phyloP scores from a whole-genome alignment of 2,113 vertebrate genomes.

The Thamnophis sirtalis region DNA sequence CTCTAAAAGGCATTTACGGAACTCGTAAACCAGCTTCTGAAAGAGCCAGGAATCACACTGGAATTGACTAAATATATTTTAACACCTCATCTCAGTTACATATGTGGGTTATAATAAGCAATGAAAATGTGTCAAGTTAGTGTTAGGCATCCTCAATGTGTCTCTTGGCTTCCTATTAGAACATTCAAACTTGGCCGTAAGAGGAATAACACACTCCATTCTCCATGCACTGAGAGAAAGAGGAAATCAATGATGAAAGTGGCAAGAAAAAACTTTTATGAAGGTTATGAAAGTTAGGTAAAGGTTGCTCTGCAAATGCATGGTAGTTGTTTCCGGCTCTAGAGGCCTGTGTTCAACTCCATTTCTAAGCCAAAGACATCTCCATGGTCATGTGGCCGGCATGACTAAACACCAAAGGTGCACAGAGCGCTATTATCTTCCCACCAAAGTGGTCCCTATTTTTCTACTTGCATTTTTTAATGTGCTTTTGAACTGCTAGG shows the following conservation, averaged over 20 bases:
- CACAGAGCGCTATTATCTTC: no score
- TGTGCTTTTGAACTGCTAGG: no score
- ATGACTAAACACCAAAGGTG: no score
- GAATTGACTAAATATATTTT: neutral
- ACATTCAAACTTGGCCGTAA: neutral
- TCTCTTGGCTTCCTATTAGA: neutral
- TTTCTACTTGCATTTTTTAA: no score
- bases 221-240: neutral
- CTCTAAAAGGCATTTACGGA: neutral
- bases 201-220: neutral
- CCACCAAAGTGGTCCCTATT: no score
- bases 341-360: no score
- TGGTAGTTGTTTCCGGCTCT: no score
- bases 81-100: neutral
- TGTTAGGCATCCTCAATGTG: neutral
- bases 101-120: neutral
- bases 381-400: no score
- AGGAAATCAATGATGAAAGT: conserved; percentile 23
- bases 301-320: no score
- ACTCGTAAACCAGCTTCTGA: neutral
- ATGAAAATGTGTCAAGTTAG: neutral
- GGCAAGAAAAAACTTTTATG: conserved; percentile 22
- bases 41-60: neutral
- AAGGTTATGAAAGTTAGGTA: conserved; percentile 20
- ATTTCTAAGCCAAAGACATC: no score